phyloP scores from a whole-genome alignment of 2,888 invertebrate genomes.

The Tyria jacobaeae region DNA sequence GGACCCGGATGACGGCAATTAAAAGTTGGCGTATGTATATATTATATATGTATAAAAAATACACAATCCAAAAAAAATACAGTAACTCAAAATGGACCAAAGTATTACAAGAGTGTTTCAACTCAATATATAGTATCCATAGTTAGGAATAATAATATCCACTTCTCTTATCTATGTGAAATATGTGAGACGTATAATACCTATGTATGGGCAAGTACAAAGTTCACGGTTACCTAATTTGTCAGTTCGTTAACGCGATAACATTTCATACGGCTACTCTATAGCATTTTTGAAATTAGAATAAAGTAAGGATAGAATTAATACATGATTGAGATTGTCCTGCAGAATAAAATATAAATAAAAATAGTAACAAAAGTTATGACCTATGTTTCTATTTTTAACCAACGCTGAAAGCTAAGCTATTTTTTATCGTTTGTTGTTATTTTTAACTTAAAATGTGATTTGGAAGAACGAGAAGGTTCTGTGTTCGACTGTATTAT shows the following conservation, averaged over 20 bases:
- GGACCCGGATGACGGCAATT: too few relatives aligned
- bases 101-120: constrained; percentile 31
- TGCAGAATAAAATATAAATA: too few relatives aligned
- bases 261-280: constrained; percentile 29
- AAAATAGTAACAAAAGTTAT: too few relatives aligned
- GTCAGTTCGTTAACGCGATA: constrained; percentile 45
- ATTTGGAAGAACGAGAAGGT: too few relatives aligned
- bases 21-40: too few relatives aligned
- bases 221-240: constrained; percentile 46
- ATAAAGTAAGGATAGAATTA: neutral
- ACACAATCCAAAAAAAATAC: too few relatives aligned
- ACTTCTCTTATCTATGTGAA: constrained; percentile 52
- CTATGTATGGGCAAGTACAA: constrained; percentile 35
- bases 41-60: too few relatives aligned
- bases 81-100: neutral
- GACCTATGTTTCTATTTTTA: too few relatives aligned
- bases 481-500: too few relatives aligned
- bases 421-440: too few relatives aligned
- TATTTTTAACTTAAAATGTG: too few relatives aligned
- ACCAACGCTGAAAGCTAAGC: too few relatives aligned
- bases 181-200: constrained; percentile 42
- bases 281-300: neutral
- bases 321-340: neutral
- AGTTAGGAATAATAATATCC: constrained; percentile 39
- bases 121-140: constrained; percentile 49